phyloP scores from a whole-genome alignment of 2,888 invertebrate genomes.

The Acleris laterana region DNA sequence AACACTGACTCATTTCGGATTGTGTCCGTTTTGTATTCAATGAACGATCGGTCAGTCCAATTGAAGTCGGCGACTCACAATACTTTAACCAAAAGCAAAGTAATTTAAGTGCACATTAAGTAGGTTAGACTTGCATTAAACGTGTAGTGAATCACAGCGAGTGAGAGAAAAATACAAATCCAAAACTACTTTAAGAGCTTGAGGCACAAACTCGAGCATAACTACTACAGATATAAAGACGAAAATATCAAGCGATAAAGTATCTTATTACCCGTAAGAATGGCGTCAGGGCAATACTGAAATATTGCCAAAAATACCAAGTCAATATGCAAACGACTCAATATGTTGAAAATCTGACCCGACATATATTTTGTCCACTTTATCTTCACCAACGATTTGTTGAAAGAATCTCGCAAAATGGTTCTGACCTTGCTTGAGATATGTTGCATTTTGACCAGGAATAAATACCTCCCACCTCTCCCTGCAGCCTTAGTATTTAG shows the following conservation, averaged over 20 bases:
- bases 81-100: too few species aligned
- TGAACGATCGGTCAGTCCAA: too few species aligned
- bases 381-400: conserved; percentile 35
- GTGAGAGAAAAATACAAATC: too few species aligned
- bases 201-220: too few species aligned
- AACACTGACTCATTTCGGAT: too few species aligned
- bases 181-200: too few species aligned
- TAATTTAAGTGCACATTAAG: too few species aligned
- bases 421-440: conserved; percentile 36
- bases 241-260: neutral
- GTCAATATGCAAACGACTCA: conserved; percentile 34
- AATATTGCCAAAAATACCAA: conserved; percentile 29
- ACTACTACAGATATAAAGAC: too few species aligned
- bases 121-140: too few species aligned
- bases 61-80: too few species aligned
- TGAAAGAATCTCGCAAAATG: conserved; percentile 36
- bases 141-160: too few species aligned
- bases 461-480: conserved; percentile 15
- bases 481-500: neutral
- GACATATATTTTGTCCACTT: conserved; percentile 35
- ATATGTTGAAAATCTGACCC: conserved; percentile 37
- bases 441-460: conserved; percentile 29
- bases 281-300: conserved; percentile 19
- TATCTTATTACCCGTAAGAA: conserved; percentile 8
- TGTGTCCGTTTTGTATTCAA: too few species aligned